Percentiles rank a stretch among this genome's conserved stretches.
Evolutionary conservation across 2,113 vertebrate species (phyloP).

Genomic region (Myodes glareolus): DNA sequence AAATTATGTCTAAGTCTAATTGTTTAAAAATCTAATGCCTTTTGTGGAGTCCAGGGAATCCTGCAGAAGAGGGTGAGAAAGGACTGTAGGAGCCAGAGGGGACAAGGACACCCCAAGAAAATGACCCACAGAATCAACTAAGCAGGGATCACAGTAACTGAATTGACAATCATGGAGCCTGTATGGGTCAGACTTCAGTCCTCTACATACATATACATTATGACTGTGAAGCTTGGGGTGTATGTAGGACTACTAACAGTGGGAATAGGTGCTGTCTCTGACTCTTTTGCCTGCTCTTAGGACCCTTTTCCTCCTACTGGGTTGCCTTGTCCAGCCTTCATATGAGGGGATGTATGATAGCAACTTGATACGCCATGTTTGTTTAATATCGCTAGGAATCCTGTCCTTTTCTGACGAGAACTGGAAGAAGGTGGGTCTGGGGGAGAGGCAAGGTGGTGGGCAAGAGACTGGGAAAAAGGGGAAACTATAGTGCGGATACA

Average conservation of each 20-base stretch:
- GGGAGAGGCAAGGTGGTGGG: not conserved
- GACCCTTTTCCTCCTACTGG: not conserved
- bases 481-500: too few species aligned
- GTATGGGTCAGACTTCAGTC: not conserved
- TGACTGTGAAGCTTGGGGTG: not conserved
- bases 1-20: not conserved
- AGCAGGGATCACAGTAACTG: not conserved
- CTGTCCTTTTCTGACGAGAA: not conserved
- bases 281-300: not conserved
- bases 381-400: not conserved
- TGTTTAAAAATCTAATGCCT: constrained; percentile 21
- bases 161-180: not conserved
- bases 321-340: not conserved
- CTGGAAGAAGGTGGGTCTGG: not conserved
- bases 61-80: not conserved
- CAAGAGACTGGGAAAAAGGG: not conserved
- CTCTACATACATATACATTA: not conserved
- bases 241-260: not conserved
- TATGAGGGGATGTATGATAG: not conserved
- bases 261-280: not conserved
- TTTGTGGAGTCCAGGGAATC: not conserved
- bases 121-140: not conserved
- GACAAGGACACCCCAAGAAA: not conserved
- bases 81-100: not conserved
- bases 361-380: not conserved